Base-by-base conservation (phyloP, 2,888 invertebrate species). In the Limnephilus auricula region DNA sequence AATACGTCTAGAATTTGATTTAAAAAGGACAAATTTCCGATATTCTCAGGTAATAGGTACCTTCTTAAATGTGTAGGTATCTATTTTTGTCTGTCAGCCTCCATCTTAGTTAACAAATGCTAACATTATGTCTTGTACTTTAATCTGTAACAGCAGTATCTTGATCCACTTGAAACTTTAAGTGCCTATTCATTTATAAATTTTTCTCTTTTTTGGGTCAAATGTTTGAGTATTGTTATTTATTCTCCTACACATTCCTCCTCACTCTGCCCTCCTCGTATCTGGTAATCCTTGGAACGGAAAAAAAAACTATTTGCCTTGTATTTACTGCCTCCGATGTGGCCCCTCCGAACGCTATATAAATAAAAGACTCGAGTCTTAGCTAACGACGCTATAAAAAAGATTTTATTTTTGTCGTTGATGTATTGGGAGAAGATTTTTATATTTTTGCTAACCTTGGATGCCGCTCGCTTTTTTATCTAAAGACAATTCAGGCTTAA, bases 331-430 rank as follows among this genome's bases (percentile, higher is more conserved):
- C 83, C 78, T 78, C 25, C 50, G 37, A 84, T 90, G 34, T 65
- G 78, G 78, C 83, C 65, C 90, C 84, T 37, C 13, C 78, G 50
- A 83, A 65, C 30, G 79, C 32, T 90, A 65, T 79, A 90, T 85
- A 86, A 86, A 90, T 90, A 86, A 86, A 86, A 86, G 65, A 30
- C 86, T 86, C 30, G 50, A 50, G 65, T n/a, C 65, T 65, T 31
- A 50, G 86, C 87, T 90, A 90, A 90, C 90, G 90, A 90, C 88
- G 31, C 87, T 79, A 79, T 82, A 90, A 90, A 90, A 85, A 86
- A 79, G 82, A 90, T 90, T 90, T 90, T 88, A 79, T 79, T 90
- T 90, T 90, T 87, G 40, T 90, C 87, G 40, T 25, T 90, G 90
- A 90, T 88, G 79, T 88, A 90, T 90, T 32, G 25, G n/a, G 37